Evolutionary conservation across 2,888 invertebrate genomes (phyloP).

Genomic region (Lycophotia porphyrea): DNA sequence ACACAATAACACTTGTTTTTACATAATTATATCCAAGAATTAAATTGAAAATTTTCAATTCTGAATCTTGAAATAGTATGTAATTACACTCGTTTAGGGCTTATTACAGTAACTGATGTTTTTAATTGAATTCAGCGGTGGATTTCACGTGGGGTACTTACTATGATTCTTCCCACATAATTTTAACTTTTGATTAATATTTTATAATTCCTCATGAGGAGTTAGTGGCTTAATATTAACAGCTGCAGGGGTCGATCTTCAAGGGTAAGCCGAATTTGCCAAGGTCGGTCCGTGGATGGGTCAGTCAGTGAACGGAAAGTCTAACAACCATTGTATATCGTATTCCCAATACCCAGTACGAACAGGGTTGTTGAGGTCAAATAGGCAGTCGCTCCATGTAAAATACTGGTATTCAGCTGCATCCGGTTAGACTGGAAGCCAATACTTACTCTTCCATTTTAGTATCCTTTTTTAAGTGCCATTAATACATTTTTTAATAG

Average conservation of each 20-base stretch:
- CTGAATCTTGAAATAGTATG: not conserved
- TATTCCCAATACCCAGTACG: not conserved
- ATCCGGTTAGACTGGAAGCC: not conserved
- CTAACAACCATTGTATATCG: not conserved
- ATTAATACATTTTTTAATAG: slow-evolving; percentile 5
- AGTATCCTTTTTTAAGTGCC: not conserved
- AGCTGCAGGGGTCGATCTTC: not conserved
- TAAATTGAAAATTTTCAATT: slow-evolving; percentile 17
- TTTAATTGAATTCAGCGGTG: slow-evolving; percentile 8
- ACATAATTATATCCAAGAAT: slow-evolving; percentile 5
- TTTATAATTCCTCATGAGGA: too few species aligned
- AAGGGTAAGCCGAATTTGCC: not conserved
- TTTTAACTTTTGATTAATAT: not conserved
- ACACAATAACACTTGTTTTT: not conserved
- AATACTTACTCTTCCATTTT: not conserved
- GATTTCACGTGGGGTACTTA: not conserved
- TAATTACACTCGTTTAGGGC: slow-evolving; percentile 26
- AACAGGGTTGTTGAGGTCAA: not conserved
- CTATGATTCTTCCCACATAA: not conserved
- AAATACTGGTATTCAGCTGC: not conserved
- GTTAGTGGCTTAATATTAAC: not conserved
- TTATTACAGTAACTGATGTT: slow-evolving; percentile 10
- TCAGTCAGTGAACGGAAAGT: not conserved
- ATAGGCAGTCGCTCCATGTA: not conserved
- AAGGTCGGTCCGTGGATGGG: not conserved